Conservation (phyloP, 2,797 vertebrate species). For the Rhadinocentrus ornatus region DNA sequence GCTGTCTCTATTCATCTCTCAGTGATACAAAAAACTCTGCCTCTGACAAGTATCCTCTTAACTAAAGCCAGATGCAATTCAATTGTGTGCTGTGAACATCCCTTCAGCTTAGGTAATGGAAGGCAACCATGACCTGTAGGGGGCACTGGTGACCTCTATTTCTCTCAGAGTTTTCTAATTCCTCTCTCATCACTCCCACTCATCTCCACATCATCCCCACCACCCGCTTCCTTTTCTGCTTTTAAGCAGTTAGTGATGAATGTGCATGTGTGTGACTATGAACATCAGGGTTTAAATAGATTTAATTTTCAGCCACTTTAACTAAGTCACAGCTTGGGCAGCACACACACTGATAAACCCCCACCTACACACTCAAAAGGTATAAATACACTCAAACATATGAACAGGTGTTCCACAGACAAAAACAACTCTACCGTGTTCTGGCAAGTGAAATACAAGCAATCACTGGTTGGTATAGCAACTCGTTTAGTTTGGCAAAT, state of each 20-base stretch:
- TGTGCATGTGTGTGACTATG: slow-evolving; percentile 31
- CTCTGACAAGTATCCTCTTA: slow-evolving; percentile 40
- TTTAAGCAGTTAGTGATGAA: slow-evolving; percentile 62
- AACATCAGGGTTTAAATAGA: slow-evolving; percentile 51
- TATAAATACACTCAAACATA: slow-evolving; percentile 35
- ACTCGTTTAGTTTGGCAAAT: slow-evolving; percentile 71
- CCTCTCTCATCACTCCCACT: slow-evolving; percentile 47
- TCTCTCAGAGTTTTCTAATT: slow-evolving; percentile 29
- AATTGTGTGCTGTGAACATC: slow-evolving; percentile 52
- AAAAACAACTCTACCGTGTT: slow-evolving; percentile 67
- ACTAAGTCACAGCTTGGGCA: slow-evolving; percentile 79
- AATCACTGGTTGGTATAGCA: slow-evolving; percentile 72
- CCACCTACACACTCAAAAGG: slow-evolving; percentile 1
- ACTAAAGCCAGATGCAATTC: slow-evolving; percentile 36
- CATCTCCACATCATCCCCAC: slow-evolving; percentile 30
- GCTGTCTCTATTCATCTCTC: slow-evolving; percentile 48
- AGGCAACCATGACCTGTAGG: slow-evolving; percentile 62
- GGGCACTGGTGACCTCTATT: slow-evolving; percentile 71
- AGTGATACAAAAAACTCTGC: slow-evolving; percentile 31
- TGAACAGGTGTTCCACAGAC: slow-evolving; percentile 60
- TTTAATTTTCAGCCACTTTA: slow-evolving; percentile 81
- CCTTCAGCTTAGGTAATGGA: slow-evolving; percentile 38
- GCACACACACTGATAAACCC: neutral
- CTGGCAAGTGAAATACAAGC: slow-evolving; percentile 73
- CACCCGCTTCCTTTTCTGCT: slow-evolving; percentile 22